Conservation (phyloP, 2,888 invertebrate species). For the Melanchra persicariae region DNA sequence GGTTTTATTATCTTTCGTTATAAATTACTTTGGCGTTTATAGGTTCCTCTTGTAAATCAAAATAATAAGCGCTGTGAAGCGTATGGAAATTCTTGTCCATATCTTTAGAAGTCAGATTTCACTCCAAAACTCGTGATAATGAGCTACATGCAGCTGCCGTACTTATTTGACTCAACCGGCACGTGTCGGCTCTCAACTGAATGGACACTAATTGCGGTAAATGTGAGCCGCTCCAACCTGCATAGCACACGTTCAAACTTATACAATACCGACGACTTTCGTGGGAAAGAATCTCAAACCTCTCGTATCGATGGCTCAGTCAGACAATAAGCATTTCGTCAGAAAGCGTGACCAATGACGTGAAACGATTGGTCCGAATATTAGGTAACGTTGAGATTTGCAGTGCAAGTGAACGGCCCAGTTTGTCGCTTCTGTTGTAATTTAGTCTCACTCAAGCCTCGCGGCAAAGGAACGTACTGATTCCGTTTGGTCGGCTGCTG, state of each 20-base stretch:
- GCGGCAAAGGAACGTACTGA: slow-evolving; percentile 67
- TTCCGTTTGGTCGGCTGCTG: slow-evolving; percentile 69
- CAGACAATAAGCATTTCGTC: slow-evolving; percentile 73
- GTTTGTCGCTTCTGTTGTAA: slow-evolving; percentile 80
- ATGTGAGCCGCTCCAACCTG: slow-evolving; percentile 76
- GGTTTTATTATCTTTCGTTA: slow-evolving; percentile 56
- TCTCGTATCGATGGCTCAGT: slow-evolving; percentile 68
- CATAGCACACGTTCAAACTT: slow-evolving; percentile 75
- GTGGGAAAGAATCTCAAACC: slow-evolving; percentile 79
- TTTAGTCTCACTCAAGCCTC: slow-evolving; percentile 75
- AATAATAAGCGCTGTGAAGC: slow-evolving; percentile 29
- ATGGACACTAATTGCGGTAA: slow-evolving; percentile 85
- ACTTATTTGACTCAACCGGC: slow-evolving; percentile 77
- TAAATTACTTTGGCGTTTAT: slow-evolving; percentile 55
- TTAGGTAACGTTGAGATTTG: slow-evolving; percentile 80
- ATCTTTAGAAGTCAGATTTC: background rate
- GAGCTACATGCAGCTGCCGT: slow-evolving; percentile 69
- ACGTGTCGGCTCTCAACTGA: slow-evolving; percentile 79
- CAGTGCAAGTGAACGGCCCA: slow-evolving; percentile 79
- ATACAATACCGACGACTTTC: slow-evolving; percentile 72
- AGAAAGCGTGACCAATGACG: slow-evolving; percentile 80
- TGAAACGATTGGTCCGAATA: slow-evolving; percentile 76
- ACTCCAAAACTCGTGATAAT: slow-evolving; percentile 37
- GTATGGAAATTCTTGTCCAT: slow-evolving; percentile 21
- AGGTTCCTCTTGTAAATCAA: slow-evolving; percentile 37